Evolutionary conservation across 2,888 invertebrate species (phyloP), one percentile per base, ranked within the genome.

Genomic region (Lydus trimaculatus): DNA sequence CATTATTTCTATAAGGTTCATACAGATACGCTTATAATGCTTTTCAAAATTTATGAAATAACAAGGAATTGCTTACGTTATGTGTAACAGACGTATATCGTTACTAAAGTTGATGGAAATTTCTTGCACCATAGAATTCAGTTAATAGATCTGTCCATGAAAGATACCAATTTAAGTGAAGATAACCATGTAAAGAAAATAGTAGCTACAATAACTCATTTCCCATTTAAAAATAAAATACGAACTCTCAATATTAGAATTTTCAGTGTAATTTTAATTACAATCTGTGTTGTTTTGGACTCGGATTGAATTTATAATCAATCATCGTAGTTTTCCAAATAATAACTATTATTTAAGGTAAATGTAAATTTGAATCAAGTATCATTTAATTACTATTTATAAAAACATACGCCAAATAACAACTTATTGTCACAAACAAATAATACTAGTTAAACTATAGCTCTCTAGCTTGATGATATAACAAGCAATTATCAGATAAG

Each of bases 261-360:
- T 59, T 63, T 61, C 20, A 20, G 11, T 48, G 15, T 28, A 59
- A 25, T 61, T 43, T 62, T 63, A 64, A 58, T 56, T 52, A 66
- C 60, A 67, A 64, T 20, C 52, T 62, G 58, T 62, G 63, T 64
- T 70, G 70, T 67, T 64, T 70, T 70, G 64, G 70, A 70, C 62
- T 62, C 23, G 31, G 28, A 61, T 64, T 56, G 64, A 72, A 72
- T 72, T 72, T 72, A 72, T 70, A 63, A 69, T 63, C 67, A 65
- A 72, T 65, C 67, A 31, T 72, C 65, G 63, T 67, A 65, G 69
- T 72, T 69, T 69, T 43, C 69, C 69, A 69, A 64, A 69, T 64
- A 66, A 39, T 64, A 66, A 33, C 64, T 28, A 3, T 28, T 3
- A 28, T 28, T 28, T 43, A 6, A 43, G 17, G 11, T 52, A 2